Evolutionary conservation across 2,113 vertebrate species (phyloP), one percentile per base, ranked within the genome.

Genomic region (Pomatorhinus ruficollis): DNA sequence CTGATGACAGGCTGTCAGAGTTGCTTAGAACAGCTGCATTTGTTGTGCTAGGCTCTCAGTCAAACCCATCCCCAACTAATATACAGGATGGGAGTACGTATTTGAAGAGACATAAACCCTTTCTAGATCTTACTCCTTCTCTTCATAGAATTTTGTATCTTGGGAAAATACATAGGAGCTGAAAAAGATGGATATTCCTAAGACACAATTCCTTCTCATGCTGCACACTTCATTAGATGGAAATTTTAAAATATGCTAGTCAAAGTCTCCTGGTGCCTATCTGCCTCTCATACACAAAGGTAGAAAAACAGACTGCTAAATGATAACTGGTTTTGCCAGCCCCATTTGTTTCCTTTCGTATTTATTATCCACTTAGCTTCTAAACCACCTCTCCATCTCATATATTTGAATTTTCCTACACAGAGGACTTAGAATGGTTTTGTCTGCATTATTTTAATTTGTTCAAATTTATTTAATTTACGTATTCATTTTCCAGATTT

Each of bases 1-100:
- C 31, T 72, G 14, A 2, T 59, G 70, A 33, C 0, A 0, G 39
- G 35, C 12, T n/a, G 13, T 59, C 39, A 63, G 42, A 33, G 11
- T 50, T 84, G 33, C 33, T 93, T 81, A 71, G 19, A 87, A 68
- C 3, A 66, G 16, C 25, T 90, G 1, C 53, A 56, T 70, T 30
- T 71, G 9, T 49, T 79, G 24, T 75, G 23, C 5, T 78, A 4
- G 14, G 6, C 12, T 92, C 13, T 11, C 31, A 40, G n/a, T 7
- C 25, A 83, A 75, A 21, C 14, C 64, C 15, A 71, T 27, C 23
- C 35, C 19, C 15, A 69, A 14, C 9, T 66, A 74, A 57, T 44
- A 47, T 18, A 56, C 4, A 8, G 9, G 4, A 59, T 45, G 10
- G 47, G 22, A 88, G 40, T 25, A 45, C 68, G 11, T 15, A 76